A percentile compares a stretch with the other conserved stretches of the same genome.
phyloP scores from a whole-genome alignment of 2,113 vertebrate species.

The Poeciliopsis turrubarensis region DNA sequence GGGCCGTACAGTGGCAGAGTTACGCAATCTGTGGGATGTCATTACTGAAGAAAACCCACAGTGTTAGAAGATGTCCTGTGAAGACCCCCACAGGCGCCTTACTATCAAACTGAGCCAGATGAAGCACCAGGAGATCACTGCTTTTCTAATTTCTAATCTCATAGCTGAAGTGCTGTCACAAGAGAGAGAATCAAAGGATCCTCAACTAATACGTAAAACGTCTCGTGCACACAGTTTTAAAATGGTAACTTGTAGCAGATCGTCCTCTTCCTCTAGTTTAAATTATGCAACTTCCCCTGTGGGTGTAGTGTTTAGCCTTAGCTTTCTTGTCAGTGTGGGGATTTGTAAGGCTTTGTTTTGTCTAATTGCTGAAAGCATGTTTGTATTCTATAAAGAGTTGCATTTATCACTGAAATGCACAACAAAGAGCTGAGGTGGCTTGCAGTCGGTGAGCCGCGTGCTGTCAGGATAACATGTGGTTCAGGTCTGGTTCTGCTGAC shows the following conservation, averaged over 20 bases:
- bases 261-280: conserved; percentile 1
- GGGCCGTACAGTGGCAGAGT: conserved; percentile 55
- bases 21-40: conserved; percentile 62
- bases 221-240: not conserved
- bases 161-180: not conserved
- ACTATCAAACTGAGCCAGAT: conserved; percentile 16
- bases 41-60: conserved; percentile 30
- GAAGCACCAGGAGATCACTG: conserved; percentile 18
- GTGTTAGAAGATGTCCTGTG: conserved; percentile 21
- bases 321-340: conserved; percentile 6
- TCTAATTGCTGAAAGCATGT: conserved; percentile 35
- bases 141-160: conserved; percentile 11
- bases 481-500: conserved; percentile 30
- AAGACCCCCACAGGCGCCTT: conserved; percentile 11
- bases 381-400: conserved; percentile 30
- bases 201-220: not conserved
- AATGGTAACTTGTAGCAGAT: not conserved
- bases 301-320: conserved; percentile 1
- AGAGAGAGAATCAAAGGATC: not conserved
- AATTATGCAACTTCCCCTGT: conserved; percentile 21
- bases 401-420: conserved; percentile 38
- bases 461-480: conserved; percentile 24
- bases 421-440: conserved; percentile 29
- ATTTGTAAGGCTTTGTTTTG: conserved; percentile 26
- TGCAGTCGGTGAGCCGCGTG: conserved; percentile 27